Conservation (phyloP, 2,113 vertebrate genomes). For the Bubo blakistoni region DNA sequence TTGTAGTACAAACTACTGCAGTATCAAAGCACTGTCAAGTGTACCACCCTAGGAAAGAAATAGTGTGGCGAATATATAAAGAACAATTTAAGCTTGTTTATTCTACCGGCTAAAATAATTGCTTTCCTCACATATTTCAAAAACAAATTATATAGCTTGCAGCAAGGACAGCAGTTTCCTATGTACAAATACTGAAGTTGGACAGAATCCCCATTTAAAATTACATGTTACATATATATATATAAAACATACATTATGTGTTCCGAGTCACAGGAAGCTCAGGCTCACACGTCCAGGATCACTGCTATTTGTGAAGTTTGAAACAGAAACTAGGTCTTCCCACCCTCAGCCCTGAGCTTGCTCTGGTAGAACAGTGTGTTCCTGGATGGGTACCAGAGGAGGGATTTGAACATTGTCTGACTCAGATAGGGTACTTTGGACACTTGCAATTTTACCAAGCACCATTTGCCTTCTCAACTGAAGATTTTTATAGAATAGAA, state of each 20-base stretch:
- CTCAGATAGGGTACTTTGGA: not conserved
- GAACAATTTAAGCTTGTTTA: not conserved
- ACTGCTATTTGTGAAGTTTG: not conserved
- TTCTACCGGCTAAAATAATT: not conserved
- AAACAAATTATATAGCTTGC: not conserved
- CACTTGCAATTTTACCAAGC: not conserved
- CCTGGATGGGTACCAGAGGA: not conserved
- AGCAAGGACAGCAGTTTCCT: not conserved
- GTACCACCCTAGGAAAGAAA: not conserved
- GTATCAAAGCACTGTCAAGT: not conserved
- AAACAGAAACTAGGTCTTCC: not conserved
- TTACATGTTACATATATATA: too few relatives aligned
- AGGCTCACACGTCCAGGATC: not conserved
- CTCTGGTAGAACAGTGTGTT: not conserved
- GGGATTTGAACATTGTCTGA: not conserved
- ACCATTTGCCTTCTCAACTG: not conserved
- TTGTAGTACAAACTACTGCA: not conserved
- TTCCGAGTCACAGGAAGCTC: not conserved
- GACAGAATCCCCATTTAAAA: not conserved
- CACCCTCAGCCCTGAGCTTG: not conserved
- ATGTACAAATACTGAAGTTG: not conserved
- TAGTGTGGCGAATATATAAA: not conserved
- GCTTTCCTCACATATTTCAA: not conserved
- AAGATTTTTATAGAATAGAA: not conserved
- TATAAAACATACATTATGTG: not conserved